Base-by-base conservation (phyloP, 2,888 invertebrate species). In the Sminthurides aquaticus region DNA sequence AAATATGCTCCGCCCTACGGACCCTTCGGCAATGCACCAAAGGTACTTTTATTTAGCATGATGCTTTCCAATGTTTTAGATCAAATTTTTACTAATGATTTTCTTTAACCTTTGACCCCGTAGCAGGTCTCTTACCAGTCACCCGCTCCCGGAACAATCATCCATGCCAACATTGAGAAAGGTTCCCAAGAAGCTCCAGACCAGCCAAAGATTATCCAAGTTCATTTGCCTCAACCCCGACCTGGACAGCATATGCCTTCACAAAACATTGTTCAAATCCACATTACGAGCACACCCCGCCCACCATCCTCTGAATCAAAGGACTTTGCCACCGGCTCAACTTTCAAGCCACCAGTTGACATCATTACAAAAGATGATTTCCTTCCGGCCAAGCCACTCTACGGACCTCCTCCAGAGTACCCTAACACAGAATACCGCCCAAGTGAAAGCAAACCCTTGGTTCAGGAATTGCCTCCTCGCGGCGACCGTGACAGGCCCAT, bases 391-490 rank as follows among this genome's bases (percentile, higher is more conserved):
- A 54, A 59, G 57, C 60, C 67, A 49, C 52, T 62, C 11, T 65
- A 64, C 24, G 64, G 64, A 24, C 64, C 64, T 2, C 66, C 64
- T n/a, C 67, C 70, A 25, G 67, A 65, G 20, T 72, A 72, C 34
- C 71, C 71, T 1, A 69, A 69, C 55, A 67, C 68, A 1, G 72
- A 72, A n/a, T 72, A 72, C 66, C 59, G 64, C 49, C 61, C 67
- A 15, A 65, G 60, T 3, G 69, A 71, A 27, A 66, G 66, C 8
- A 25, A 25, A 2, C 22, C 52, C 15, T 18, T 2, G 8, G 48
- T 22, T 27, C 43, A 25, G 15, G 24, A 18, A 20, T n/a, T 22
- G 22, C 43, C 24, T 25, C 34, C 29, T 3, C 20, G 24, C 22
- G 64, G 58, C 20, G 59, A 64, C 27, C 26, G 59, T 27, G 48